Evolutionary conservation across 2,113 vertebrate genomes (phyloP), one percentile per base, ranked within the genome.

Genomic region (Pardalotus punctatus): DNA sequence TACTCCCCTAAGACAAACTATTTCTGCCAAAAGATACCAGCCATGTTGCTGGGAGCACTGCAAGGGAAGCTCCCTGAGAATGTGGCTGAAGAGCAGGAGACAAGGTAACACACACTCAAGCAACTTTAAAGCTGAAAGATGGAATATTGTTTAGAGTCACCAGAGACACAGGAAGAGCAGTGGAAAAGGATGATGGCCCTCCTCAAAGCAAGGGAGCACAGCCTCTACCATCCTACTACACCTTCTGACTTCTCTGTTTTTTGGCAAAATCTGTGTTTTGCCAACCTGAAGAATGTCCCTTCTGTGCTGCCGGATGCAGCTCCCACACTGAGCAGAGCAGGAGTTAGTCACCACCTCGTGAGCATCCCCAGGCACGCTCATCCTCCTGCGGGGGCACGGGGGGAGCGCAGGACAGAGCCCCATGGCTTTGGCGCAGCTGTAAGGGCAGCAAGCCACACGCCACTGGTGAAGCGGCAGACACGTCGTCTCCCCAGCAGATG

Each of bases 51-150:
- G 62, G 73, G 27, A 86, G 57, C 3, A 29, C 57, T 36, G 73
- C 28, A 33, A 33, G 5, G 23, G n/a, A 67, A 58, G 45, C 23
- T 69, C 50, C n/a, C 6, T 2, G 24, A 36, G 29, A 2, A 1
- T 2, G n/a, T 1, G 25, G 11, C 13, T 47, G 58, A 69, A 80
- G 72, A 56, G 40, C 22, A 16, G 62, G 76, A 47, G 53, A 65
- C 14, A 6, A 0, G 4, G 45, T 61, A 76, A 36, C 0, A 0
- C 16, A 7, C 0, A 0, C 33, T 60, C 47, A 78, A 82, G 20
- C 5, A 31, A 18, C 35, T 36, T 81, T 50, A 66, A 78, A 93
- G 43, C 17, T 14, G 7, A 43, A 61, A 61, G 65, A 47, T 1
- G 4, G 25, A 64, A 58, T 8, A 31, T 11, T 0, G 0, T 20